phyloP scores from a whole-genome alignment of 2,888 invertebrate genomes.

The Rugalucina vietnamica region DNA sequence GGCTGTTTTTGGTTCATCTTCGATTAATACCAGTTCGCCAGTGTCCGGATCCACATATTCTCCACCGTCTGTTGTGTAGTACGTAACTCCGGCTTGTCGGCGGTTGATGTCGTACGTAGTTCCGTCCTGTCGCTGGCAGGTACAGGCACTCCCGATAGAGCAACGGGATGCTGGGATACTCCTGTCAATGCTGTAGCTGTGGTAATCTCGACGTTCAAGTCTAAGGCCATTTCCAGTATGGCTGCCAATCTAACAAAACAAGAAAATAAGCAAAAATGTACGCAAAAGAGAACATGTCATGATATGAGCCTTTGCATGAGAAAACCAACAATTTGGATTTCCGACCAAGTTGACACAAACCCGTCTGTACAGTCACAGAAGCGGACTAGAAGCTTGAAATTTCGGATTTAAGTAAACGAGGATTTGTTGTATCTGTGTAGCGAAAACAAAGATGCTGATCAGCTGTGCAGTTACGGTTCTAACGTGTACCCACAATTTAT shows the following conservation, averaged over 20 bases:
- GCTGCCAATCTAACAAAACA: slow-evolving; percentile 73
- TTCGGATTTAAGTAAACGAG: too few species aligned
- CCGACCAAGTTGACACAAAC: too few species aligned
- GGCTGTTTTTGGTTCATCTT: slow-evolving; percentile 57
- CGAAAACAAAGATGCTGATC: too few species aligned
- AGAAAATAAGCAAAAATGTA: neutral
- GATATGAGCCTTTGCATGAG: too few species aligned
- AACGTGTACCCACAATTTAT: too few species aligned
- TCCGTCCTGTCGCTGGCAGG: slow-evolving; percentile 62
- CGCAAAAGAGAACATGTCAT: too few species aligned
- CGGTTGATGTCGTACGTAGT: slow-evolving; percentile 45
- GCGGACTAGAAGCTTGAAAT: too few species aligned
- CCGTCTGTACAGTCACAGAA: too few species aligned
- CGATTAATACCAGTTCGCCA: slow-evolving; percentile 67
- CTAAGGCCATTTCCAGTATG: slow-evolving; percentile 63
- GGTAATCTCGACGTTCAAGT: slow-evolving; percentile 62
- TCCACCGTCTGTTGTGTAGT: slow-evolving; percentile 67
- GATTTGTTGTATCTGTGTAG: too few species aligned
- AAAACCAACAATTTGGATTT: too few species aligned
- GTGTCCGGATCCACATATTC: slow-evolving; percentile 75
- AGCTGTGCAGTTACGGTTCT: too few species aligned
- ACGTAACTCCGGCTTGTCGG: slow-evolving; percentile 49
- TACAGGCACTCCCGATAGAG: slow-evolving; percentile 71
- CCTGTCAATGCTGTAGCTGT: slow-evolving; percentile 66
- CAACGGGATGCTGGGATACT: slow-evolving; percentile 72